phyloP scores from a whole-genome alignment of 2,113 vertebrate species.

The Lophura nycthemera region DNA sequence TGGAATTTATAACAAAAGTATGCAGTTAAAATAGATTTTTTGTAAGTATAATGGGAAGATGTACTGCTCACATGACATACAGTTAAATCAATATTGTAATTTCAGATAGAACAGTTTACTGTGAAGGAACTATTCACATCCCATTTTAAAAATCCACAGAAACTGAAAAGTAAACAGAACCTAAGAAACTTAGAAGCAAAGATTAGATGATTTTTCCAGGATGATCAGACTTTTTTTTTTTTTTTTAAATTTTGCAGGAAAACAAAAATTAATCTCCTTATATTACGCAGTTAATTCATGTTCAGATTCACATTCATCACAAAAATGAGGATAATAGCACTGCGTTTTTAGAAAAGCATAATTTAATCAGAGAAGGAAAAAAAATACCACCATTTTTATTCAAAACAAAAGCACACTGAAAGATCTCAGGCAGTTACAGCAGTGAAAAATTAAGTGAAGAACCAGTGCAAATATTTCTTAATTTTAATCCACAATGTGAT shows the following conservation, averaged over 20 bases:
- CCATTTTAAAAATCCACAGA: neutral
- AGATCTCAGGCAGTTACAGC: neutral
- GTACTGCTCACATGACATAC: neutral
- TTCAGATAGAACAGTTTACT: fast-evolving
- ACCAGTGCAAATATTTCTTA: neutral
- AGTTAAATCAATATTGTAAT: neutral
- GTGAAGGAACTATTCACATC: neutral
- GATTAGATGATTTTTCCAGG: neutral
- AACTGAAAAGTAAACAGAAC: neutral
- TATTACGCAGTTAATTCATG: neutral
- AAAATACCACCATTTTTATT: neutral
- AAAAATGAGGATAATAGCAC: neutral
- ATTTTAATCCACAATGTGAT: neutral
- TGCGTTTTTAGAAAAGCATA: neutral
- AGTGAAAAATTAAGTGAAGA: neutral
- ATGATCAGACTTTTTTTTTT: neutral
- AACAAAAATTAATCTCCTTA: neutral
- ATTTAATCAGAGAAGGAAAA: neutral
- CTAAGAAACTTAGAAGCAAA: neutral
- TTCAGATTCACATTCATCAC: neutral
- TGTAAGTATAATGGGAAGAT: neutral
- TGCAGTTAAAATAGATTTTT: neutral
- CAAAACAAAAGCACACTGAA: slow-evolving; percentile 16
- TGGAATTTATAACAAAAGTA: neutral
- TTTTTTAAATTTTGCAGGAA: neutral